phyloP scores from a whole-genome alignment of 2,797 vertebrate species.

The Pterois miles region DNA sequence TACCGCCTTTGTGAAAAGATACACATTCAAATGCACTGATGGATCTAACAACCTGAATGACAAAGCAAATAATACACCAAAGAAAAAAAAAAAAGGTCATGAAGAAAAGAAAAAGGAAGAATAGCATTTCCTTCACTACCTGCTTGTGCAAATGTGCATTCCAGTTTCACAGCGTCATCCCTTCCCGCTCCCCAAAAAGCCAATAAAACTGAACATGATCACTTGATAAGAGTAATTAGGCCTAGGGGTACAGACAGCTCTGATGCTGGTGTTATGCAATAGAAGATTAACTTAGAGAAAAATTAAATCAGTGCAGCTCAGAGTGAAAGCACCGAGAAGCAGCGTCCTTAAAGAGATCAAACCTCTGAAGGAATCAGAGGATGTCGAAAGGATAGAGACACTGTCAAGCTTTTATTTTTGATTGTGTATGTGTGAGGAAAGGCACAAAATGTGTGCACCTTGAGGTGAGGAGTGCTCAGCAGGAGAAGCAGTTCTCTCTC shows the following conservation, averaged over 20 bases:
- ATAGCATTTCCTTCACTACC: neutral
- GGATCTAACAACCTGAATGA: neutral
- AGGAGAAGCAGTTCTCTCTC: constrained; percentile 91
- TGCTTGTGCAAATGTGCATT: constrained; percentile 7
- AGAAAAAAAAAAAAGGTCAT: neutral
- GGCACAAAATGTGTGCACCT: constrained; percentile 77
- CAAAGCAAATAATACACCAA: neutral
- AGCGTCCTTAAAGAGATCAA: constrained; percentile 8
- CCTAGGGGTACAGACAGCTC: constrained; percentile 12
- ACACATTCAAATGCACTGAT: neutral
- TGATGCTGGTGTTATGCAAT: constrained; percentile 15
- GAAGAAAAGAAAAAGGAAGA: neutral
- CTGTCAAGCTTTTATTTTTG: neutral
- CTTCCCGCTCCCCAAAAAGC: constrained; percentile 6
- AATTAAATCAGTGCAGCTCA: constrained; percentile 25
- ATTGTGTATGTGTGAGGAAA: neutral
- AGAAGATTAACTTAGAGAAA: constrained; percentile 27
- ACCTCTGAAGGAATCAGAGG: neutral
- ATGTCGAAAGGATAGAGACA: neutral
- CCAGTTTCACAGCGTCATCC: constrained; percentile 7
- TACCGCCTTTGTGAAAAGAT: constrained; percentile 82
- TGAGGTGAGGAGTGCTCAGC: constrained; percentile 91
- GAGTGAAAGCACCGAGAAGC: neutral
- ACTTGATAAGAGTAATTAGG: constrained; percentile 49
- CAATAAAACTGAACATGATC: constrained; percentile 44